phyloP scores from a whole-genome alignment of 1,140 invertebrate species.

The Drosophila bocki region DNA sequence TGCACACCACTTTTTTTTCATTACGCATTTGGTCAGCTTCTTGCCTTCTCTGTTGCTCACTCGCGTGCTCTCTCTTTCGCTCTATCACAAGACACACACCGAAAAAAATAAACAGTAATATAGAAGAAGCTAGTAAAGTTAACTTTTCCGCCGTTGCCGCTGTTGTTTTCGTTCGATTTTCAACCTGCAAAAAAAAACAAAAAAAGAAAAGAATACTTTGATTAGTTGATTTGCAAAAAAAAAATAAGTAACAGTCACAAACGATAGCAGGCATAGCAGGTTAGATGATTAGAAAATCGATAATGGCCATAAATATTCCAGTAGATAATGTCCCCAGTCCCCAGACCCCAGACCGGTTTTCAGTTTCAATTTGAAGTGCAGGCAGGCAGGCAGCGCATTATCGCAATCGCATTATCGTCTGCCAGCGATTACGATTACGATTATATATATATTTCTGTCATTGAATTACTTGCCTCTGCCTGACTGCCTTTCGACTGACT shows the following conservation, averaged over 20 bases:
- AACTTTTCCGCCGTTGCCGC: constrained; percentile 11
- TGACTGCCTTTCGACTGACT: constrained; percentile 3
- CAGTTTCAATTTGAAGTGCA: constrained; percentile 30
- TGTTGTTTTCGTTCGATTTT: constrained; percentile 18
- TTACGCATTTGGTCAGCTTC: constrained; percentile 12
- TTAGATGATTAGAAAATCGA: constrained; percentile 51
- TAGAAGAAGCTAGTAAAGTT: constrained; percentile 14
- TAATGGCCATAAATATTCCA: constrained; percentile 51
- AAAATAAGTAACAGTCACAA: neutral
- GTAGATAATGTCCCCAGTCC: constrained; percentile 30
- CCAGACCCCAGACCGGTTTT: constrained; percentile 19
- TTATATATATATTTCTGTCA: constrained; percentile 31
- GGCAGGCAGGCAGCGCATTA: constrained; percentile 23
- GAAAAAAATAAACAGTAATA: constrained; percentile 16
- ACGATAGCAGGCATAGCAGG: constrained; percentile 37
- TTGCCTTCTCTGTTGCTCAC: constrained; percentile 18
- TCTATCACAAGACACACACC: constrained; percentile 33
- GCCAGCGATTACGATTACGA: constrained; percentile 14
- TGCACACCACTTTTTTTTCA: constrained; percentile 50
- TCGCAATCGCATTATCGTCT: constrained; percentile 26
- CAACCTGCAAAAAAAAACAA: constrained; percentile 25
- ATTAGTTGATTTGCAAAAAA: constrained; percentile 48
- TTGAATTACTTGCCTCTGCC: constrained; percentile 26
- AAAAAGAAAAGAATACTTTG: constrained; percentile 10
- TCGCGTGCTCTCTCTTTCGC: constrained; percentile 2